Evolutionary conservation across 2,888 invertebrate genomes (phyloP), one percentile per base, ranked within the genome.

Genomic region (Agonopterix arenella): DNA sequence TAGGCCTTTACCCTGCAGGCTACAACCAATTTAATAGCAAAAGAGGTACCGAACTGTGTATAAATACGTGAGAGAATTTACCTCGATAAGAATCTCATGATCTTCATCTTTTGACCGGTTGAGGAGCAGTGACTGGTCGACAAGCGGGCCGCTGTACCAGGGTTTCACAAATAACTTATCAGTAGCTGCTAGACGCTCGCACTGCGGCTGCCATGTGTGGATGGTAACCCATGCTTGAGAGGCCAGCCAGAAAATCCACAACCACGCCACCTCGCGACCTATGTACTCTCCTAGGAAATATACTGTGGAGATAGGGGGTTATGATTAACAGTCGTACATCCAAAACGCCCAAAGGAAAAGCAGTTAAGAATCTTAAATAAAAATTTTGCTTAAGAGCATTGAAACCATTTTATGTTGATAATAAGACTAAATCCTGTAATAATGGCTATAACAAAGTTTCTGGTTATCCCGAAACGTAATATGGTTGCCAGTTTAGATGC

Each of bases 141-240:
- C 91, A 11, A 98, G 80, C 2, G 94, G 90, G 0, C 95, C 93
- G 66, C 93, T 93, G 80, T 96, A 98, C 92, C 96, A 94, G 2
- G 96, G 95, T 54, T 92, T 92, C 4, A 95, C 91, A 73, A 97
- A 98, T 44, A 98, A 83, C 71, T 93, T 94, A 70, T 97, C 97
- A 0, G 96, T 95, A 41, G 93, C 91, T 0, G 97, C 96, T 58
- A 98, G 91, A 60, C 95, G 92, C 71, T 96, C 96, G 63, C 94
- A 94, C 51, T 92, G 91, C 1, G 96, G 96, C 49, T 90, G 91
- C 97, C 97, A 98, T 48, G 96, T 91, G 73, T 98, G 97, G 48
- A 93, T 76, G 1, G 96, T 94, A 38, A 97, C 93, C 96, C 97
- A 97, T 0, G 93, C 90, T 76, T 97, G 97, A 0, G 97, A 96